These are phyloP conservation scores for Abrostola tripartita DNA, from an alignment of 2,888 invertebrate species.

Conservation along the genomic window DNA sequence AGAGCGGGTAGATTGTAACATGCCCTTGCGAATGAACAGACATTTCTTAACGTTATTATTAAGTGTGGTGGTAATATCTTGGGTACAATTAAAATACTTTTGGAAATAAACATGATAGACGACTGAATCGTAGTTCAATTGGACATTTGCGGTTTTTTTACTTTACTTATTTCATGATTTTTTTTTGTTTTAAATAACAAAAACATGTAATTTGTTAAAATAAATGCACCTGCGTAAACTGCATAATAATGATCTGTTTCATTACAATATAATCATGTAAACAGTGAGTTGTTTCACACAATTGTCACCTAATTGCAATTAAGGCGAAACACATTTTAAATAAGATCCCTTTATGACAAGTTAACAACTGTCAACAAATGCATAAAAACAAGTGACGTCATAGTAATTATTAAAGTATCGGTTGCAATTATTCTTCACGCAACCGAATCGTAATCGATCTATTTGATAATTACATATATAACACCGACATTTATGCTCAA, in stretches of 20 bases:
- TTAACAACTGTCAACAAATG: not conserved
- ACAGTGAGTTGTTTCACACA: no score
- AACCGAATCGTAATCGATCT: conserved; percentile 28
- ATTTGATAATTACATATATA: conserved; percentile 40
- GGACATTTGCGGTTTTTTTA: not conserved
- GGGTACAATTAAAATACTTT: conserved; percentile 20
- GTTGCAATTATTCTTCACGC: conserved; percentile 24
- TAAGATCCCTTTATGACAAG: no score
- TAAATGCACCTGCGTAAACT: no score
- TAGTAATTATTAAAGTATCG: conserved; percentile 7
- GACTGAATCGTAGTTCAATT: not conserved
- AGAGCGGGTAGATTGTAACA: conserved; percentile 8
- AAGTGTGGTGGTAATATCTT: conserved; percentile 1
- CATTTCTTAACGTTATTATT: conserved; percentile 11
- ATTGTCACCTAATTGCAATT: no score
- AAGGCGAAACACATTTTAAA: no score
- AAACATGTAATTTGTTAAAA: no score
- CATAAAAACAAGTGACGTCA: conserved; percentile 7
- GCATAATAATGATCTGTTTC: no score
- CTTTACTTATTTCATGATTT: no score
- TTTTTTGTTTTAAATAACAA: no score
- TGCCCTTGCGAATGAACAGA: conserved; percentile 21
- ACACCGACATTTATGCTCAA: conserved; percentile 23
- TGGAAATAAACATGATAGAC: conserved; percentile 10
- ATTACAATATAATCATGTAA: no score